Conservation (phyloP, 2,797 vertebrate species). For the Siniperca scherzeri region DNA sequence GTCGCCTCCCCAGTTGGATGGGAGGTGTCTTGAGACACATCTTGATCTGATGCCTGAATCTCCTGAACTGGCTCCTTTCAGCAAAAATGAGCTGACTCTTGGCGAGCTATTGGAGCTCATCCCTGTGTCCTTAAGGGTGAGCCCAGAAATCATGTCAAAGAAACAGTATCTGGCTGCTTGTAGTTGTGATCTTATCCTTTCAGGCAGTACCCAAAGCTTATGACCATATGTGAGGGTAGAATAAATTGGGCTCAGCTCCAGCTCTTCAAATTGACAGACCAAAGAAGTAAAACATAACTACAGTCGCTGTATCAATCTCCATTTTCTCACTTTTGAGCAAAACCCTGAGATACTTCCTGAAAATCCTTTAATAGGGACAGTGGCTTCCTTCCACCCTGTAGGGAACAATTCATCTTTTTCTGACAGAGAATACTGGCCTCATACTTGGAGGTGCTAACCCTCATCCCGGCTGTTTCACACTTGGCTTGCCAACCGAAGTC, state of each 20-base stretch:
- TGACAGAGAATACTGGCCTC: constrained; percentile 47
- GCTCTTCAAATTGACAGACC: background rate
- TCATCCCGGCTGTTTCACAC: constrained; percentile 56
- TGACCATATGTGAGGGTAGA: background rate
- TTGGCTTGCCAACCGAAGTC: constrained; percentile 45
- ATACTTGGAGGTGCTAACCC: constrained; percentile 34
- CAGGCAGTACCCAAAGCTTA: background rate
- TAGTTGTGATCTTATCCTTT: background rate
- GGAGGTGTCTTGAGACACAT: background rate
- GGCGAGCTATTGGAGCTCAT: background rate
- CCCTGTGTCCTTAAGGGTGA: background rate
- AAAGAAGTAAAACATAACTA: constrained; percentile 2
- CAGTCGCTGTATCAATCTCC: constrained; percentile 27
- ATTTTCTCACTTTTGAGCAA: constrained; percentile 24
- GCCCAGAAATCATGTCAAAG: background rate
- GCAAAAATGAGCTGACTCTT: background rate
- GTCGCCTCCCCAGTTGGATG: background rate
- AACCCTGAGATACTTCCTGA: constrained; percentile 12
- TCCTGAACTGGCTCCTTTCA: background rate
- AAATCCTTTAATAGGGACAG: constrained; percentile 21
- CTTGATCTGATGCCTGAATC: background rate
- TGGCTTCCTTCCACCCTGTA: constrained; percentile 6
- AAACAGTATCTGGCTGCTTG: background rate
- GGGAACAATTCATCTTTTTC: constrained; percentile 55
- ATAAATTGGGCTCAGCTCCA: background rate